These are phyloP conservation scores for Drosophila paramelanica DNA, from an alignment of 2,888 invertebrate genomes.

Conservation along the genomic window DNA sequence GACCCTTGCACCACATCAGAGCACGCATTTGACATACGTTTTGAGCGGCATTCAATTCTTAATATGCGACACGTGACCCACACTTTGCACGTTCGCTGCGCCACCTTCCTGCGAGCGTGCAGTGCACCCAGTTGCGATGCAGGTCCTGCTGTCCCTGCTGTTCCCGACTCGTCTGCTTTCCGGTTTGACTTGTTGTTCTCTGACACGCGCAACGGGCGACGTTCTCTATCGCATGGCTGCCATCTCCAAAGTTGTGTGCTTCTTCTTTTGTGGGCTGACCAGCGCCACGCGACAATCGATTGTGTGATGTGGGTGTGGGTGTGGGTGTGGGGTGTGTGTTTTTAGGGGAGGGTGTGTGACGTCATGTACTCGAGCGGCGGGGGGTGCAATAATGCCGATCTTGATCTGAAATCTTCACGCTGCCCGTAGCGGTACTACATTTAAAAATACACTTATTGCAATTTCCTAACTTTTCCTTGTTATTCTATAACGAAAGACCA, in stretches of 20 bases:
- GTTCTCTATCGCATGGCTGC: constrained; percentile 60
- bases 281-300: constrained; percentile 65
- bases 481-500: too few species aligned
- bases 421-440: not conserved
- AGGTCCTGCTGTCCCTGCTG: constrained; percentile 58
- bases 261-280: constrained; percentile 65
- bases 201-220: constrained; percentile 72
- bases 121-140: constrained; percentile 52
- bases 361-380: constrained; percentile 62
- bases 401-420: constrained; percentile 6
- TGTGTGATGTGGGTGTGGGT: constrained; percentile 55
- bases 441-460: too few species aligned
- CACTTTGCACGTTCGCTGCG: constrained; percentile 69
- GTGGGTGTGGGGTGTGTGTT: constrained; percentile 27
- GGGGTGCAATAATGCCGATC: constrained; percentile 52
- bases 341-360: constrained; percentile 23
- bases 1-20: constrained; percentile 24
- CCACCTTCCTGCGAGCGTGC: constrained; percentile 43
- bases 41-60: constrained; percentile 72
- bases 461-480: too few species aligned
- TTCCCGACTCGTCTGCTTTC: constrained; percentile 58
- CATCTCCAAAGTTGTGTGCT: constrained; percentile 43
- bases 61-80: constrained; percentile 79
- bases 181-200: constrained; percentile 82
- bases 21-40: constrained; percentile 78